Evolutionary conservation across 1,140 invertebrate species (phyloP).

Genomic region (Sweltsa coloradensis): DNA sequence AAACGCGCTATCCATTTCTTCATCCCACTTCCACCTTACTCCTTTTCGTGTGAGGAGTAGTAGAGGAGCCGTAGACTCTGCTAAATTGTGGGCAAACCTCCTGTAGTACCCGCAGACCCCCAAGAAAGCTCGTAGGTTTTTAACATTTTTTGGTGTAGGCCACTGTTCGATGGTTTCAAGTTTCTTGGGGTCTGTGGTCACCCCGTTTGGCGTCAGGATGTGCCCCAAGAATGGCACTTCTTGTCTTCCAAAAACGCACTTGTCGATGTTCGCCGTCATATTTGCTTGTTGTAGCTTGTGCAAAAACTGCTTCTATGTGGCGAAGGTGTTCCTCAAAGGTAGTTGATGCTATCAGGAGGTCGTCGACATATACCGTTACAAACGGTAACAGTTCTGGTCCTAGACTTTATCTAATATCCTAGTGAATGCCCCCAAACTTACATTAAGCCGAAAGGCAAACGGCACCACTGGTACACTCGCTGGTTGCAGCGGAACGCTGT

Average conservation of each 20-base stretch:
- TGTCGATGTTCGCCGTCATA: conserved; percentile 17
- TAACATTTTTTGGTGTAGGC: conserved; percentile 20
- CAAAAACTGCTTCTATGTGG: conserved; percentile 15
- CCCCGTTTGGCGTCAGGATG: conserved; percentile 22
- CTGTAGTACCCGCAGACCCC: conserved; percentile 27
- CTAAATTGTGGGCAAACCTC: conserved; percentile 21
- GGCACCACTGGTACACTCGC: conserved; percentile 20
- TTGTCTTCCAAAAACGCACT: conserved; percentile 16
- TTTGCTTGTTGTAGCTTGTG: conserved; percentile 12
- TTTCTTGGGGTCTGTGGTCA: conserved; percentile 23
- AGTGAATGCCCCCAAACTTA: not conserved
- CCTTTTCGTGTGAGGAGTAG: conserved; percentile 22
- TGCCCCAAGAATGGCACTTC: conserved; percentile 19
- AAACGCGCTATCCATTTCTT: conserved; percentile 16
- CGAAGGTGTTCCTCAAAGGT: conserved; percentile 18
- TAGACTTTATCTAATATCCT: conserved; percentile 1
- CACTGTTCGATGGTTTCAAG: conserved; percentile 21
- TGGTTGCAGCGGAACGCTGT: conserved; percentile 20
- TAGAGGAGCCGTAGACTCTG: conserved; percentile 16
- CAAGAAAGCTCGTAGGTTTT: conserved; percentile 25
- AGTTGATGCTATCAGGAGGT: conserved; percentile 17
- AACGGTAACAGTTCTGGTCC: conserved; percentile 4
- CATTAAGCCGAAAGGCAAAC: conserved; percentile 26
- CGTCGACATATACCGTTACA: conserved; percentile 20
- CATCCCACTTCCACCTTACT: conserved; percentile 11